These are phyloP conservation scores for Pseudopodoces humilis DNA, from an alignment of 2,113 vertebrate species.

Conservation along the genomic window DNA sequence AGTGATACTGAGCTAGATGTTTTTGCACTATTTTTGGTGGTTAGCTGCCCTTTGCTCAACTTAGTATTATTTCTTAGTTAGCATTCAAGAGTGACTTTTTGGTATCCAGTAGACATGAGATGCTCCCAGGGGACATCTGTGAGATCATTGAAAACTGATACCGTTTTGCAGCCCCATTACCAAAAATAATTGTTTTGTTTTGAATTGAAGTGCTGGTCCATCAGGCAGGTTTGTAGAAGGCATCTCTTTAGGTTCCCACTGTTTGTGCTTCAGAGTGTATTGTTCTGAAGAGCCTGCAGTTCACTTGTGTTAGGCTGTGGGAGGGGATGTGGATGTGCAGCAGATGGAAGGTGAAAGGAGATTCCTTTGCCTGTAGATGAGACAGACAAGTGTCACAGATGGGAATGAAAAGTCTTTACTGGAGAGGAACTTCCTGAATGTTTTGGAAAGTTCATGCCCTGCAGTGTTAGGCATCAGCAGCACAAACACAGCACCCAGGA, in stretches of 20 bases:
- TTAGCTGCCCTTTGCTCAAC: not conserved
- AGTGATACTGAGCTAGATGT: not conserved
- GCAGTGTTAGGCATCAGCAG: not conserved
- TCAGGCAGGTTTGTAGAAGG: not conserved
- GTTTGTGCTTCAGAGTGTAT: fast-evolving
- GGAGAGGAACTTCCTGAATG: not conserved
- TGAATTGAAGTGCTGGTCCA: not conserved
- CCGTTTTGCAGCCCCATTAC: not conserved
- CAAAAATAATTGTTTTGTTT: not conserved
- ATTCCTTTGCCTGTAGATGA: not conserved
- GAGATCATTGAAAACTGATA: not conserved
- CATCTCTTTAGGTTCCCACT: not conserved
- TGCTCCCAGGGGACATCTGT: not conserved
- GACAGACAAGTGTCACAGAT: not conserved
- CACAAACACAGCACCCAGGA: not conserved
- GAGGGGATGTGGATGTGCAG: not conserved
- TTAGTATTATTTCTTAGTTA: not conserved
- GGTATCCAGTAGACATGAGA: not conserved
- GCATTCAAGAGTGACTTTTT: not conserved
- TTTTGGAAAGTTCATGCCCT: slow-evolving; percentile 3
- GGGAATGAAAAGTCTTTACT: not conserved
- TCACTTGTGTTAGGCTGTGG: not conserved
- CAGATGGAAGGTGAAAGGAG: not conserved
- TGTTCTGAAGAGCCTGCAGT: not conserved
- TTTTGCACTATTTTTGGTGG: not conserved